Evolutionary conservation across 1,140 invertebrate species (phyloP), one percentile per base, ranked within the genome.

Genomic region (Alviniconcha marisindica): DNA sequence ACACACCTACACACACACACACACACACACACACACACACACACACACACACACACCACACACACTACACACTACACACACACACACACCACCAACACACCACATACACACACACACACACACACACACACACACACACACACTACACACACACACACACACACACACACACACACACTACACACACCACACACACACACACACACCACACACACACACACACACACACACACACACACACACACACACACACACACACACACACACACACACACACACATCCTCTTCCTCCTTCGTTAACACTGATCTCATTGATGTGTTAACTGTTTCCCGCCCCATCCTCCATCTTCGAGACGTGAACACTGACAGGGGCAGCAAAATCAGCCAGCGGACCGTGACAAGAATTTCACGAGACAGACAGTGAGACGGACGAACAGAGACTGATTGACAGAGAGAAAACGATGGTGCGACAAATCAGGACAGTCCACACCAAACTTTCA

Each of bases 51-150:
- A 60, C 56, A 60, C 56, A 60, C n/a, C 56, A 28, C 56, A 60
- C 56, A 28, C 56, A 60, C 48, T 51, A 51, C 18, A 51, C 48
- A 10, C 18, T n/a, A 51, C 7, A 51, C 7, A 51, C 7, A 51
- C 48, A 51, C 48, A 51, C 48, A 51, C 48, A 51, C n/a, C n/a
- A n/a, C n/a, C n/a, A n/a, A n/a, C 44, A 48, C 44, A 48, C 44
- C 56, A 60, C 56, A 60, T 24, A 60, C 56, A 60, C 56, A n/a
- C 56, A 60, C 48, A 60, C 56, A 60, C 56, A 60, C 56, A 60
- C 56, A 60, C 56, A 60, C 56, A 60, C 56, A 60, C 56, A n/a
- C 56, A 60, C 56, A n/a, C 56, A 60, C 56, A 60, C 56, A 60
- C 56, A 60, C 14, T 12, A 7, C 56, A 60, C 56, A 24, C n/a